Evolutionary conservation across 2,113 vertebrate species (phyloP), one percentile per base, ranked within the genome.

Genomic region (Mellivora capensis): DNA sequence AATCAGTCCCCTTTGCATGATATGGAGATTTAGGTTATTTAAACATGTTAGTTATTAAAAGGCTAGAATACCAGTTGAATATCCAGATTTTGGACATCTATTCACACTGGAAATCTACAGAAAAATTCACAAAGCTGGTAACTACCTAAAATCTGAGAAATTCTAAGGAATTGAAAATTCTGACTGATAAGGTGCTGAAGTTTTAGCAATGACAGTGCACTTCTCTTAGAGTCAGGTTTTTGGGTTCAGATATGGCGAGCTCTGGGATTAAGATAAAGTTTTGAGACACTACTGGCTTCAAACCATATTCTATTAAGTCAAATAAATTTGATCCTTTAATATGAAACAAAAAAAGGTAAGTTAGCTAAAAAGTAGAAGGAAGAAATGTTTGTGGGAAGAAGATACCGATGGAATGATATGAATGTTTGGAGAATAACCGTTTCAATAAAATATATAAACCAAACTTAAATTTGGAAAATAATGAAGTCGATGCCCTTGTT

Each of bases 401-500:
- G 83, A 96, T 71, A 44, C 34, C 67, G 87, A 84, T 39, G 13
- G 93, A 87, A 61, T 62, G 49, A 86, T 25, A 44, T 44, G 89
- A 91, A 98, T 96, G n/a, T 98, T 98, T 95, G 97, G 77, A 97
- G 87, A 96, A 87, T 97, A 98, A 96, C 39, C 74, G 95, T 79
- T 96, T 95, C 83, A 97, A 97, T 94, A 87, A 98, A 97, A 79
- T 77, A 64, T n/a, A 67, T 39, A 97, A 98, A 95, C 90, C 96
- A 97, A 98, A 97, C 94, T 90, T 79, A 80, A 74, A 44, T 94
- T 80, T 98, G 97, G 98, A 98, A 98, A 98, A 98, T 97, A 98
- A 82, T 92, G 88, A 98, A 98, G 90, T 96, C 93, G 97, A 96
- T 98, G 91, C 94, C 98, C 98, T 98, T 98, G 97, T 96, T 98